Conservation (phyloP, 2,113 vertebrate species). For the Sylvietta virens region DNA sequence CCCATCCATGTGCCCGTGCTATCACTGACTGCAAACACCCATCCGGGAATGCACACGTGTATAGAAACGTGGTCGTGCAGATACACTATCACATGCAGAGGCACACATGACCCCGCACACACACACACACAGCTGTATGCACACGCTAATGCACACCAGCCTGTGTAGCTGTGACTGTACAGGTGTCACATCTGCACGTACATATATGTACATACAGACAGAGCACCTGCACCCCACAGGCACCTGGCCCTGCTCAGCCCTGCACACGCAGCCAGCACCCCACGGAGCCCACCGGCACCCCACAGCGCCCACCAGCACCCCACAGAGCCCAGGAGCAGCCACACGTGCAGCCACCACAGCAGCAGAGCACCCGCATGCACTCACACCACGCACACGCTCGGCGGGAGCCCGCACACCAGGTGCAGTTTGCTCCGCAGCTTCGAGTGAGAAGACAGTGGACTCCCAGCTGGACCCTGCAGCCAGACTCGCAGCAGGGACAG, state of each 20-base stretch:
- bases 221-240: not conserved
- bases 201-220: rapidly evolving
- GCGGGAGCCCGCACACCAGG: not conserved
- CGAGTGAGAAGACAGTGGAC: not conserved
- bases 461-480: not conserved
- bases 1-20: not conserved
- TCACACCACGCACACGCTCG: not conserved
- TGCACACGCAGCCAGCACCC: not conserved
- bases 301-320: not conserved
- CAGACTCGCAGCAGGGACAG: not conserved
- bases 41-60: not conserved
- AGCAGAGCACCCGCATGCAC: not conserved
- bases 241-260: not conserved
- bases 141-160: rapidly evolving
- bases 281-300: not conserved
- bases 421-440: not conserved
- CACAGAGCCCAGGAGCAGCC: not conserved
- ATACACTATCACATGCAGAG: not conserved
- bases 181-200: not conserved
- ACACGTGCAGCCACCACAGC: not conserved
- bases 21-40: not conserved
- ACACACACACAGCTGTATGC: not conserved
- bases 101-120: not conserved
- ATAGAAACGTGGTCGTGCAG: not conserved
- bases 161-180: not conserved